Evolutionary conservation across 2,797 vertebrate species (phyloP).

Genomic region (Lepus townsendii): DNA sequence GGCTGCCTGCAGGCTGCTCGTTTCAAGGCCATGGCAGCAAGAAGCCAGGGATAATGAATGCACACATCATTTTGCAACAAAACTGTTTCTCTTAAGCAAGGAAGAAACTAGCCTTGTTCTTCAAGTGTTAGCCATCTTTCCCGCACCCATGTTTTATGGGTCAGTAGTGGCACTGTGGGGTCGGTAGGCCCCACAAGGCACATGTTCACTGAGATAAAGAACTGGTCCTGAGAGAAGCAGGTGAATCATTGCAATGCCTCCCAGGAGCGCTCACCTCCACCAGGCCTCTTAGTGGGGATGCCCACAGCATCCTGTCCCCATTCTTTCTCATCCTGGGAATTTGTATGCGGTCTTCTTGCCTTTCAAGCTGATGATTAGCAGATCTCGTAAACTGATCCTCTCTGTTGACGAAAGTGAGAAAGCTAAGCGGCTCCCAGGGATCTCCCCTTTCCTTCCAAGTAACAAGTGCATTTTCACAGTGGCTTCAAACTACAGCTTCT

Average conservation of each 20-base stretch:
- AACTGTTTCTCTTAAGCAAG: not conserved
- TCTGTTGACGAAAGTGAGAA: constrained; percentile 46
- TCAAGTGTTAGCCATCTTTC: constrained; percentile 24
- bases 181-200: not conserved
- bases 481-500: constrained; percentile 36
- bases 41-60: not conserved
- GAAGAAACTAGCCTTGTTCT: not conserved
- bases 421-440: constrained; percentile 14
- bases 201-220: not conserved
- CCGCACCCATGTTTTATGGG: not conserved
- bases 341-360: constrained; percentile 51
- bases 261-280: not conserved
- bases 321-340: constrained; percentile 40
- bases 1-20: not conserved
- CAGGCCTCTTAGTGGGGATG: not conserved
- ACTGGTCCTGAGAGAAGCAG: not conserved
- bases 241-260: not conserved
- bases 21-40: not conserved
- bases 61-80: not conserved
- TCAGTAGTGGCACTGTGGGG: not conserved
- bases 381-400: constrained; percentile 63
- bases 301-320: not conserved
- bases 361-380: constrained; percentile 69
- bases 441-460: constrained; percentile 24
- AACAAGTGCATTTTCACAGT: constrained; percentile 6